phyloP scores from a whole-genome alignment of 2,113 vertebrate species.

The Tauraco erythrolophus region DNA sequence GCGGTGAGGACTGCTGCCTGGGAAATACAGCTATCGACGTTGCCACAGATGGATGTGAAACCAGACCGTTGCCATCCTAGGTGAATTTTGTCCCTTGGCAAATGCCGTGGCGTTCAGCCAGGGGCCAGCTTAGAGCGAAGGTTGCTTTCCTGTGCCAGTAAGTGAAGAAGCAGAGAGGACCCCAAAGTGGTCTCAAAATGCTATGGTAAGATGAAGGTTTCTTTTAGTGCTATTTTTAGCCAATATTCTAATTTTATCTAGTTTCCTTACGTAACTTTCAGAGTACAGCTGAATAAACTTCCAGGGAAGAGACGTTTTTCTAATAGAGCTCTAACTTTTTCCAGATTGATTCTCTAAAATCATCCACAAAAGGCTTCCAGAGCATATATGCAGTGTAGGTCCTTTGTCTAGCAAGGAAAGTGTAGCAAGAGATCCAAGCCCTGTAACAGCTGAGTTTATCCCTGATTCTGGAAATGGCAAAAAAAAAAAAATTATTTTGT shows the following conservation, averaged over 20 bases:
- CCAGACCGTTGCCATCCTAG: background rate
- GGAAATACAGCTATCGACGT: background rate
- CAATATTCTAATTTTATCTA: conserved; percentile 32
- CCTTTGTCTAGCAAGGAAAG: background rate
- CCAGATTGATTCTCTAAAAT: background rate
- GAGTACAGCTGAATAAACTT: conserved; percentile 53
- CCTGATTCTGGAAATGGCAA: background rate
- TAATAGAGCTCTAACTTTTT: background rate
- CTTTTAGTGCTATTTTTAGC: conserved; percentile 28
- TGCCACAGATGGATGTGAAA: conserved; percentile 39
- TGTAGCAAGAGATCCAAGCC: background rate
- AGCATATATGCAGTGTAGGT: background rate
- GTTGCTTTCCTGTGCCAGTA: background rate
- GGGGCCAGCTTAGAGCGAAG: background rate
- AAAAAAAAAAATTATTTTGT: background rate
- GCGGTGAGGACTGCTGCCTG: background rate
- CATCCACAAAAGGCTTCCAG: background rate
- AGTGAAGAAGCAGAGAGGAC: background rate
- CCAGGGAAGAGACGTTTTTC: background rate
- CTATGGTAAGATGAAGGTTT: background rate
- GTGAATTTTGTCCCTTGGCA: background rate
- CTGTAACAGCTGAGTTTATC: fast-evolving
- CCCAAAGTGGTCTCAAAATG: background rate
- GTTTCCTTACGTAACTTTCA: conserved; percentile 22
- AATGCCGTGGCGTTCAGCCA: background rate